phyloP scores from a whole-genome alignment of 2,888 invertebrate species.

The Tillus elongatus region DNA sequence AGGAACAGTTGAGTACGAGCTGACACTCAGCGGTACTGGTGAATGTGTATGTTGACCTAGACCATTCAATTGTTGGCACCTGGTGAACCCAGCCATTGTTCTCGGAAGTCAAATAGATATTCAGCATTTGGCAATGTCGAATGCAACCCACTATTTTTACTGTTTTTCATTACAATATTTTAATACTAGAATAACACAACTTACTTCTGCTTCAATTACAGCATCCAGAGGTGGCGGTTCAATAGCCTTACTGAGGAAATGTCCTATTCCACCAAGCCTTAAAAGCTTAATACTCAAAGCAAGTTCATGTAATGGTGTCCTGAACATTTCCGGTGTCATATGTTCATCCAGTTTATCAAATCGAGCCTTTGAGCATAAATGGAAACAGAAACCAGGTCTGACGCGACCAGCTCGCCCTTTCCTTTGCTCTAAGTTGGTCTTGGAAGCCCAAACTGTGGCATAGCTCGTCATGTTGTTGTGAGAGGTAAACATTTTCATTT shows the following conservation, averaged over 20 bases:
- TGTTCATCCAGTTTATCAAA: constrained; percentile 73
- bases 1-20: too few species aligned
- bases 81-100: too few species aligned
- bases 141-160: too few species aligned
- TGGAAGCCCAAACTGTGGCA: constrained; percentile 93
- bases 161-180: too few species aligned
- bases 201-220: constrained; percentile 93
- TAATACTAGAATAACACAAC: too few species aligned
- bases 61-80: too few species aligned
- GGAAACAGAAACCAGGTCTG: constrained; percentile 86
- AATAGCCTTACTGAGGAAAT: constrained; percentile 89
- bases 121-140: too few species aligned
- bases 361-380: constrained; percentile 73
- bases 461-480: constrained; percentile 99
- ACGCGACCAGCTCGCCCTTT: constrained; percentile 92
- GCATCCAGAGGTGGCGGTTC: constrained; percentile 97
- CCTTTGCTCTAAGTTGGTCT: constrained; percentile 89
- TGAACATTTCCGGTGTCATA: constrained; percentile 94
- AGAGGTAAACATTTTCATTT: constrained; percentile 95
- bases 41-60: too few species aligned
- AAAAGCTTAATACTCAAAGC: constrained; percentile 86
- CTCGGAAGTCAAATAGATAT: too few species aligned
- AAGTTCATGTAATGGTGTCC: constrained; percentile 92
- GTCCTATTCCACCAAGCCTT: constrained; percentile 82
- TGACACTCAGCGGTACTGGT: too few species aligned